Evolutionary conservation across 2,113 vertebrate genomes (phyloP), one percentile per base, ranked within the genome.

Genomic region (Gymnorhina tibicen): DNA sequence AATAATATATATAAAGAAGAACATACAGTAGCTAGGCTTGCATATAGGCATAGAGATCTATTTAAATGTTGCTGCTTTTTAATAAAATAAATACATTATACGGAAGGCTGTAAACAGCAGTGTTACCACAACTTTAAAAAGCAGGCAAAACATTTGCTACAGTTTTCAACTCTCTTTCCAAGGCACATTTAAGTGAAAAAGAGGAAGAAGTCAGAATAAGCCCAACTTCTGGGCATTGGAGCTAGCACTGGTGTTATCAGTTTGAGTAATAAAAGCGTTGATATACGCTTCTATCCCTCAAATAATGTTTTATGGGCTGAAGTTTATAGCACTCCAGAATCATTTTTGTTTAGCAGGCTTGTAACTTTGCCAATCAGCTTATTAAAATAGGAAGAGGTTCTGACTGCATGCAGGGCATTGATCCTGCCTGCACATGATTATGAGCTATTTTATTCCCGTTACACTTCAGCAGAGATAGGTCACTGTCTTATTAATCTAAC

Each of bases 351-450:
- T 97, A 92, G 90, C 82, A 95, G 85, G 78, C 80, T 86, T 96
- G 81, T 96, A 94, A 97, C 62, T 93, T 97, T 97, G 98, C 90
- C 97, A 96, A 96, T 98, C 97, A 97, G 81, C 97, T 96, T 96
- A 89, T 96, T 98, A 93, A 96, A 97, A 94, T 85, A 96, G 96
- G 93, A 96, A 95, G 80, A 97, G 87, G 52, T 92, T 95, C 96
- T 96, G 94, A 85, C 97, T 94, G 90, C 79, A 91, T 79, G 94
- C 91, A 72, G 95, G 91, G 79, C 96, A 96, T 96, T 95, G 97
- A 97, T 97, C 97, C 93, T 93, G 86, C 93, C 90, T 91, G 85
- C 91, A 95, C 68, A 21, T 94, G 91, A 97, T 96, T 93, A 95
- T 95, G 94, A 93, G 91, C 96, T 95, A 96, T 97, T 98, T 98